Conservation (phyloP, 2,888 invertebrate species). For the Drosophila anceps region DNA sequence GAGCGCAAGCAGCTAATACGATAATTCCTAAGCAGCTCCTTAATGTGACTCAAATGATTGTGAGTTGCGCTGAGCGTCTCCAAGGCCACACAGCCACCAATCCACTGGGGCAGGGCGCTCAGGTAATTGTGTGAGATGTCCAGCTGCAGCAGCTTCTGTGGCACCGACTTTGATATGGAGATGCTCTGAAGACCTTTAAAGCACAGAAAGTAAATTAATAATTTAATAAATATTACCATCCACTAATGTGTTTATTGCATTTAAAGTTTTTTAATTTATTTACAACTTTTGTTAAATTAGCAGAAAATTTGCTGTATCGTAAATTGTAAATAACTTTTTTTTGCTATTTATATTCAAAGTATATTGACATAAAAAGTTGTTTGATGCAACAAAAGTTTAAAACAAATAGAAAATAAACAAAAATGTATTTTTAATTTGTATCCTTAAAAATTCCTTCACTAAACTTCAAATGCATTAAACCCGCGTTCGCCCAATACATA, state of each 20-base stretch:
- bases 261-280: neutral
- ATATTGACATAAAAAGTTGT: too few relatives aligned
- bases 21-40: slow-evolving; percentile 91
- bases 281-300: neutral
- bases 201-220: slow-evolving; percentile 11
- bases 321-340: too few relatives aligned
- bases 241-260: neutral
- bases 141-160: slow-evolving; percentile 90
- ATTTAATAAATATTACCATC: neutral
- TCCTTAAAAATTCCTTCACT: neutral
- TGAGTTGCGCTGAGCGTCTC: slow-evolving; percentile 91
- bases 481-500: slow-evolving; percentile 45
- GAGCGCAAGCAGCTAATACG: slow-evolving; percentile 91
- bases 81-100: slow-evolving; percentile 90
- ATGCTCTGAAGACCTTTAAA: slow-evolving; percentile 90
- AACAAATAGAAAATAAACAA: neutral
- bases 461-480: neutral
- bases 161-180: slow-evolving; percentile 88
- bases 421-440: too few relatives aligned
- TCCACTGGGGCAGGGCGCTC: slow-evolving; percentile 91
- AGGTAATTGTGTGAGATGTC: slow-evolving; percentile 93
- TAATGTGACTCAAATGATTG: slow-evolving; percentile 89
- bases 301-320: neutral
- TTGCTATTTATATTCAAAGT: too few relatives aligned
- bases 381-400: neutral